phyloP scores from a whole-genome alignment of 2,113 vertebrate species.

The Monopterus albus region DNA sequence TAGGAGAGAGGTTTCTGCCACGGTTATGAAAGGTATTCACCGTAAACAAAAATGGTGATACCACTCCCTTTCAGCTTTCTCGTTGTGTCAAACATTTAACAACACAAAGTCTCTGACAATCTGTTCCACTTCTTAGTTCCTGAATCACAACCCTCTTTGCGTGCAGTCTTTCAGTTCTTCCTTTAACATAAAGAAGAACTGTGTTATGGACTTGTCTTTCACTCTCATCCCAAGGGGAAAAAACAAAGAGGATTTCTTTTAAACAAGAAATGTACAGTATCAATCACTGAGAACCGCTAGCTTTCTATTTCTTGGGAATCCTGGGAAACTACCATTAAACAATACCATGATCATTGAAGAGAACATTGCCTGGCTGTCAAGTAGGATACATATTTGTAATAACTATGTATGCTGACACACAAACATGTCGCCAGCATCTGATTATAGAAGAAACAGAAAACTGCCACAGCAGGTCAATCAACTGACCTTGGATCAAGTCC shows the following conservation, averaged over 20 bases:
- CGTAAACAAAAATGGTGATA: neutral
- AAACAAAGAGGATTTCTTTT: no score
- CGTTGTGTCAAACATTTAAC: neutral
- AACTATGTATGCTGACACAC: neutral
- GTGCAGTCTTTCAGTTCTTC: constrained; percentile 30
- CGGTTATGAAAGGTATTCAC: neutral
- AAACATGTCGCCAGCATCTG: no score
- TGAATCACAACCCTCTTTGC: constrained; percentile 62
- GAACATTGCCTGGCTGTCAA: neutral
- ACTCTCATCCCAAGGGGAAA: no score
- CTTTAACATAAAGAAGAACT: constrained; percentile 33
- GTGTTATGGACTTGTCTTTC: no score
- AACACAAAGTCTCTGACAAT: neutral
- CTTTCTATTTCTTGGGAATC: constrained; percentile 1
- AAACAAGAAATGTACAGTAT: no score
- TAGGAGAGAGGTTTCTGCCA: no score
- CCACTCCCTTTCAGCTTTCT: neutral
- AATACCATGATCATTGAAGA: neutral
- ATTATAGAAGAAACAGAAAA: no score
- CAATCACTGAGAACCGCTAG: no score
- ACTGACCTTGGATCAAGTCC: neutral
- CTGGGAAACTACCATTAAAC: neutral
- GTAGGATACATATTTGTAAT: no score
- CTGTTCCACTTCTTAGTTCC: constrained; percentile 57
- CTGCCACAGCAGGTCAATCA: no score